Percentiles rank a stretch among this genome's conserved stretches.
Evolutionary conservation across 2,113 vertebrate genomes (phyloP).

Genomic region (Larimichthys crocea): DNA sequence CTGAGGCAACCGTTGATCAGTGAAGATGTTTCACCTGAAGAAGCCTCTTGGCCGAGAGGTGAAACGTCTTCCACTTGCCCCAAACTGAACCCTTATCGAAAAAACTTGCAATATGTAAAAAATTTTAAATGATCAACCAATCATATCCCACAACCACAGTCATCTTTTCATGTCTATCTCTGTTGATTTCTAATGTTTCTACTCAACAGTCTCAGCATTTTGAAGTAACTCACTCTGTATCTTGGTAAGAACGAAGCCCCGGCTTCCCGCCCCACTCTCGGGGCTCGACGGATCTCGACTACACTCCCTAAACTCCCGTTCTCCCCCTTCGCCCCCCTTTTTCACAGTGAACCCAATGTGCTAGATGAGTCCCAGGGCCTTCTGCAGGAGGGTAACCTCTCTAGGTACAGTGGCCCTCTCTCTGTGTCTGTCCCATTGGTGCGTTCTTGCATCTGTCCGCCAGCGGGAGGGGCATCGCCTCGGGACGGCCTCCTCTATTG

Average conservation of each 20-base stretch:
- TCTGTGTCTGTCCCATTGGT: constrained; percentile 91
- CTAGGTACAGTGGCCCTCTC: constrained; percentile 96
- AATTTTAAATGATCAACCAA: constrained; percentile 8
- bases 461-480: constrained; percentile 69
- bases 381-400: constrained; percentile 98
- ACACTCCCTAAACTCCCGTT: constrained; percentile 90
- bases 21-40: no score
- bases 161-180: constrained; percentile 69
- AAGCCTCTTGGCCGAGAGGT: no score
- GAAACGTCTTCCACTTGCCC: no score
- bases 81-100: no score
- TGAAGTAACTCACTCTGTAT: constrained; percentile 31
- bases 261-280: not conserved
- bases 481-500: constrained; percentile 61
- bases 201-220: constrained; percentile 30
- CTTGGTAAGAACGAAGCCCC: constrained; percentile 36
- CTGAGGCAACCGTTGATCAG: no score
- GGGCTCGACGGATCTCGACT: constrained; percentile 73
- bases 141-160: constrained; percentile 61
- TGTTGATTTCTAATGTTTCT: constrained; percentile 48
- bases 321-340: constrained; percentile 80
- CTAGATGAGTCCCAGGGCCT: constrained; percentile 99
- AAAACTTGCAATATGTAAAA: constrained; percentile 15
- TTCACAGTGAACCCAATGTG: constrained; percentile 99
- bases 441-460: constrained; percentile 74